Evolutionary conservation across 2,888 invertebrate species (phyloP).

Genomic region (Erebia ligea): DNA sequence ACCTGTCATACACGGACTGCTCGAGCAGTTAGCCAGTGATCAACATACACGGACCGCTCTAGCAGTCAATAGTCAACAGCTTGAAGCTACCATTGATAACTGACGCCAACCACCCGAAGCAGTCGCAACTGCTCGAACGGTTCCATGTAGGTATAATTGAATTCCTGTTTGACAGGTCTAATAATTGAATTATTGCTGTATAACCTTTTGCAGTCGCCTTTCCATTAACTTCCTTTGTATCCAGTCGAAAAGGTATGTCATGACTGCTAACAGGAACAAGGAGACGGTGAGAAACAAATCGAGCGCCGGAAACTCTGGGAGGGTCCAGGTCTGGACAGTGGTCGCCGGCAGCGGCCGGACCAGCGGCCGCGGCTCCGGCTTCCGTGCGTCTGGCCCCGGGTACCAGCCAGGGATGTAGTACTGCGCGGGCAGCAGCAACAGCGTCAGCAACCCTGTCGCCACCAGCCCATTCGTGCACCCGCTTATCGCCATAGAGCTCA

Average conservation of each 20-base stretch:
- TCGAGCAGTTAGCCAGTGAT: too few relatives aligned
- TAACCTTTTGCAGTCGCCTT: slow-evolving; percentile 66
- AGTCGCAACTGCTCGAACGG: too few relatives aligned
- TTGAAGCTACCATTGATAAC: too few relatives aligned
- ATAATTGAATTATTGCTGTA: too few relatives aligned
- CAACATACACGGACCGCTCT: too few relatives aligned
- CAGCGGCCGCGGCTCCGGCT: slow-evolving; percentile 32
- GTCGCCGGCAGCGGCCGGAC: slow-evolving; percentile 39
- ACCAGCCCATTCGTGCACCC: slow-evolving; percentile 61
- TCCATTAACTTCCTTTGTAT: slow-evolving; percentile 70
- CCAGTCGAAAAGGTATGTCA: slow-evolving; percentile 66
- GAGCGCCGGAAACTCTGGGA: slow-evolving; percentile 3
- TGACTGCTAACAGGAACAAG: slow-evolving; percentile 52
- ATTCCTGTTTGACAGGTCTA: too few relatives aligned
- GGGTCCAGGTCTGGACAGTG: not conserved
- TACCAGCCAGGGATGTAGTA: slow-evolving; percentile 55
- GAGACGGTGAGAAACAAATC: slow-evolving; percentile 55
- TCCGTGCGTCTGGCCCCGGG: slow-evolving; percentile 37
- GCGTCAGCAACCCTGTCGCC: slow-evolving; percentile 55
- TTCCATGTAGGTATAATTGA: too few relatives aligned
- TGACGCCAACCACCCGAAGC: too few relatives aligned
- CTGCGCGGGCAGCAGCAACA: slow-evolving; percentile 63
- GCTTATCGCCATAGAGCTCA: slow-evolving; percentile 55
- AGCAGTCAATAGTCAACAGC: too few relatives aligned
- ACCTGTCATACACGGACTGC: too few relatives aligned